A percentile compares a stretch with the other conserved stretches of the same genome.
Evolutionary conservation across 2,113 vertebrate species (phyloP).

Genomic region (Haplotaxodon microlepis): DNA sequence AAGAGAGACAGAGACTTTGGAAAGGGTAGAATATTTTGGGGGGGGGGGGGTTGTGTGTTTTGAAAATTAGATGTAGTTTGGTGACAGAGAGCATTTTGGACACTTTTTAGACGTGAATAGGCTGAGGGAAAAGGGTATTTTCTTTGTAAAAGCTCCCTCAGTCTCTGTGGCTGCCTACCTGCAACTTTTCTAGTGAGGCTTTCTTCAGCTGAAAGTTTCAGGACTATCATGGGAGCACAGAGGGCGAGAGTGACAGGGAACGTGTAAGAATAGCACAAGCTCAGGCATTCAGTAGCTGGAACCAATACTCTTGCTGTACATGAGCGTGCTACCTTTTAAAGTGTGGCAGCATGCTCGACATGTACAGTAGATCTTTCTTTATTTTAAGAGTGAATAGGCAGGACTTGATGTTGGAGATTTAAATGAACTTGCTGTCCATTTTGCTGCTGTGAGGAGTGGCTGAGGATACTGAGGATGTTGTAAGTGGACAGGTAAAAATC

Average conservation of each 20-base stretch:
- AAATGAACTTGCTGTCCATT: not conserved
- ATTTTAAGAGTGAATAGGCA: not conserved
- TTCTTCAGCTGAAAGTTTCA: not conserved
- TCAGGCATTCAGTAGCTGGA: slow-evolving; percentile 6
- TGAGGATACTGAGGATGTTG: not conserved
- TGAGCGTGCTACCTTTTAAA: slow-evolving; percentile 18
- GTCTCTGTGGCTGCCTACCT: not conserved
- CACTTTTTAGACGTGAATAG: not conserved
- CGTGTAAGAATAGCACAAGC: slow-evolving; percentile 46
- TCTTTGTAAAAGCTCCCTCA: not conserved
- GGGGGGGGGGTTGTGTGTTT: not conserved
- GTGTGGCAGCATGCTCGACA: not conserved
- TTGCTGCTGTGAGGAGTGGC: not conserved
- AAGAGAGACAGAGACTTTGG: not conserved
- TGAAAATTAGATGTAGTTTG: not conserved
- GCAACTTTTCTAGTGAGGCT: not conserved
- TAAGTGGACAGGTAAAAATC: slow-evolving; percentile 4
- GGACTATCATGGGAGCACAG: not conserved
- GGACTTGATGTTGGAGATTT: not conserved
- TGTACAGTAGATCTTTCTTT: not conserved
- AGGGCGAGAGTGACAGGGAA: slow-evolving; percentile 12
- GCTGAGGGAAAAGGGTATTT: not conserved
- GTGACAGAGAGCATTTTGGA: not conserved
- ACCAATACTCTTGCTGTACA: slow-evolving; percentile 9
- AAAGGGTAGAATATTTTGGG: not conserved